A percentile compares a stretch with the other conserved stretches of the same genome.
Evolutionary conservation across 2,888 invertebrate species (phyloP).

Genomic region (Uloborus plumipes): DNA sequence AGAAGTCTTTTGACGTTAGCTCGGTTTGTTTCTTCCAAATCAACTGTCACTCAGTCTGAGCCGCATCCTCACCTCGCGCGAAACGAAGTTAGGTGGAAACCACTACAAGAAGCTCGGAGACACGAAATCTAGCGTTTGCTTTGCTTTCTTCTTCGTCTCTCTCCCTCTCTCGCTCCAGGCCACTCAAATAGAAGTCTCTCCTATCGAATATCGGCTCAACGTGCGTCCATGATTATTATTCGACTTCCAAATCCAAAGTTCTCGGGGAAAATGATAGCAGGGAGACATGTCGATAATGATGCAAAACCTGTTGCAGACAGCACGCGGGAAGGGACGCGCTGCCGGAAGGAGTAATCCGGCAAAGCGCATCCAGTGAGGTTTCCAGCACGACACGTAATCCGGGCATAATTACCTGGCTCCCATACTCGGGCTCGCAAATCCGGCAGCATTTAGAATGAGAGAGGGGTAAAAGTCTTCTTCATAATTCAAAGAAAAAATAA

Average conservation of each 20-base stretch:
- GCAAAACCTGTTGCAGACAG: slow-evolving; percentile 58
- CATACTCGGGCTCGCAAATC: slow-evolving; percentile 42
- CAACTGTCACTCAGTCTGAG: slow-evolving; percentile 63
- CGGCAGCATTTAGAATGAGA: slow-evolving; percentile 50
- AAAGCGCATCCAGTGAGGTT: slow-evolving; percentile 45
- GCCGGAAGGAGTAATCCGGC: slow-evolving; percentile 51
- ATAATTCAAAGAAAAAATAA: slow-evolving; percentile 47
- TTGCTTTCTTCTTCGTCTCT: slow-evolving; percentile 14
- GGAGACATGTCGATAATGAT: slow-evolving; percentile 60
- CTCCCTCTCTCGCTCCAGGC: slow-evolving; percentile 30
- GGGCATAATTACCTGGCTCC: slow-evolving; percentile 53
- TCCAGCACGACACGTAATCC: slow-evolving; percentile 48
- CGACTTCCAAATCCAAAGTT: slow-evolving; percentile 54
- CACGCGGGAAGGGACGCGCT: slow-evolving; percentile 9
- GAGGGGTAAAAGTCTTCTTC: slow-evolving; percentile 45
- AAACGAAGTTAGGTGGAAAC: slow-evolving; percentile 64
- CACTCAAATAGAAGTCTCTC: slow-evolving; percentile 50
- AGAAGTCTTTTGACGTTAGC: slow-evolving; percentile 32
- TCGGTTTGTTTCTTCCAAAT: slow-evolving; percentile 60
- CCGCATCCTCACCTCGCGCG: slow-evolving; percentile 31
- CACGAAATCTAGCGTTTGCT: slow-evolving; percentile 17
- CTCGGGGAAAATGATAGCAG: slow-evolving; percentile 7
- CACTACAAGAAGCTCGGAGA: slow-evolving; percentile 47
- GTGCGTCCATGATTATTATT: slow-evolving; percentile 60
- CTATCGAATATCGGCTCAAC: slow-evolving; percentile 62